Base-by-base conservation (phyloP, 2,797 vertebrate genomes). In the Spea hammondii region DNA sequence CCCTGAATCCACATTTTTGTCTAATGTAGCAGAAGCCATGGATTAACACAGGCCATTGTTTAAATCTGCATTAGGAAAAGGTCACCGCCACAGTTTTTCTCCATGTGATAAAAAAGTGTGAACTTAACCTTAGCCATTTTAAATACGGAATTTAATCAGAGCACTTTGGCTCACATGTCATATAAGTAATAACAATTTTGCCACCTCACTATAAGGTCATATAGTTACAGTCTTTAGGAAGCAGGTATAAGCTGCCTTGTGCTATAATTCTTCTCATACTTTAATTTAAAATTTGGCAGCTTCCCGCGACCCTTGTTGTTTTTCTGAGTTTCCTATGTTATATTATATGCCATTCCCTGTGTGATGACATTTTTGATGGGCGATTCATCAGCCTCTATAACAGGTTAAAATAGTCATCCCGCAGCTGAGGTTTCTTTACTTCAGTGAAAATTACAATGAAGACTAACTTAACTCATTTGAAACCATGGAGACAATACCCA, bases 221-320 rank as follows among this genome's bases (percentile, higher is more conserved):
- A 47, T 67, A 49, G 45, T 48, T 67, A 46, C 46, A 67, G 32
- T 62, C 6, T 62, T 62, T 62, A 62, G 32, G 59, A 17, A 62
- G 32, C 32, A 62, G 32, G 65, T 47, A 67, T 11, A 49, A 48
- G 45, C 47, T 67, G 47, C 46, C 65, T 47, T 67, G 14, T 9
- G 13, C 65, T 47, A 67, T 67, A 67, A 67, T 13, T 67, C 65
- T 67, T 67, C 47, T 67, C 12, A 47, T n/a, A 62, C 44, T 67
- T 67, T 48, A 67, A 48, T 67, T 67, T 67, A 47, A 67, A 48
- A 67, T 67, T 67, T 67, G 45, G 45, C 65, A 67, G 65, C 65
- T 67, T 49, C 12, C 65, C 49, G 5, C 49, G 65, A 67, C 65
- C 65, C 65, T 67, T 46, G n/a, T 48, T 67, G 65, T 67, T 67